Evolutionary conservation across 2,888 invertebrate species (phyloP).

Genomic region (Sericinus montela): DNA sequence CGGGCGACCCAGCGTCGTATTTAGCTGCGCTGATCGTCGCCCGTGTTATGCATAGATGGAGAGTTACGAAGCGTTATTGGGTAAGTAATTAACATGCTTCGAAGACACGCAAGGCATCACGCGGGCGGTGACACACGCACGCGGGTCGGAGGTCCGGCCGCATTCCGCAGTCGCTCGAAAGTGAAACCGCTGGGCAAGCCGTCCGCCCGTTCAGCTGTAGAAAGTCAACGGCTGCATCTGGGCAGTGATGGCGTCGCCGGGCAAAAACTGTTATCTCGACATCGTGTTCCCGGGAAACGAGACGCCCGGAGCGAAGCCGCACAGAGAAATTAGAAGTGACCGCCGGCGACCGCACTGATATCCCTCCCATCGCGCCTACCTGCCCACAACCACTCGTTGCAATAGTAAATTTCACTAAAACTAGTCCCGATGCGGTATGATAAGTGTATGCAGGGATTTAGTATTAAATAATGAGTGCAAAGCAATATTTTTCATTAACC

Average conservation of each 20-base stretch:
- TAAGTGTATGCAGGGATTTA: too few relatives aligned
- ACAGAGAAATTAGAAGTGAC: slow-evolving; percentile 42
- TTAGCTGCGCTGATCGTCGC: slow-evolving; percentile 18
- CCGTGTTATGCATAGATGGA: slow-evolving; percentile 18
- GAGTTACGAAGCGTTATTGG: slow-evolving; percentile 2
- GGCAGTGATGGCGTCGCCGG: slow-evolving; percentile 49
- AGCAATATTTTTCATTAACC: too few relatives aligned
- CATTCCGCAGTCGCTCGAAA: slow-evolving; percentile 74
- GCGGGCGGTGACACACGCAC: slow-evolving; percentile 31
- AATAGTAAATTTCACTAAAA: slow-evolving; percentile 54
- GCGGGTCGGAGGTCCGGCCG: slow-evolving; percentile 75
- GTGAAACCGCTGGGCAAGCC: slow-evolving; percentile 67
- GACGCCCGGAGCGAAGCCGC: slow-evolving; percentile 54
- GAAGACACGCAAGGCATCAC: slow-evolving; percentile 21
- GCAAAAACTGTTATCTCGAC: slow-evolving; percentile 68
- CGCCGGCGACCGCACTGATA: slow-evolving; percentile 46
- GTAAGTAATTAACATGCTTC: slow-evolving; percentile 6
- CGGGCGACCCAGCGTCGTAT: slow-evolving; percentile 27
- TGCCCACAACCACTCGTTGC: slow-evolving; percentile 29
- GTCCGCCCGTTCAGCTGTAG: slow-evolving; percentile 64
- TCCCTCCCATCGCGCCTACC: slow-evolving; percentile 50
- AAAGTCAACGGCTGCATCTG: slow-evolving; percentile 74
- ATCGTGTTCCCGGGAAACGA: slow-evolving; percentile 63
- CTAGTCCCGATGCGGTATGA: slow-evolving; percentile 38
- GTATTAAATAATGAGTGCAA: too few relatives aligned